Conservation (phyloP, 2,797 vertebrate genomes). For the Intellagama lesueurii region DNA sequence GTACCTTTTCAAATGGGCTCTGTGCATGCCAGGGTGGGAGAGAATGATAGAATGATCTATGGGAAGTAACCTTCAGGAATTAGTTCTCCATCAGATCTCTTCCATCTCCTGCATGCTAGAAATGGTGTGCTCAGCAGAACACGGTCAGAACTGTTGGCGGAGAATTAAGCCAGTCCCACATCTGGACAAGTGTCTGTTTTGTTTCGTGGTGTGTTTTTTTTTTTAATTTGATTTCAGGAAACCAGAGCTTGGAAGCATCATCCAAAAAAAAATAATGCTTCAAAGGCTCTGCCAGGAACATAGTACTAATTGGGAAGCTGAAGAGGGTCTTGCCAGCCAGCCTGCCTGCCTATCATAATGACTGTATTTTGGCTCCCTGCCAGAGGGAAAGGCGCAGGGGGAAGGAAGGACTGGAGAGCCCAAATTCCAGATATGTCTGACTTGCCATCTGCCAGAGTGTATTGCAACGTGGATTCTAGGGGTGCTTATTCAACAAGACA, state of each 20-base stretch:
- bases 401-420: background rate
- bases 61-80: background rate
- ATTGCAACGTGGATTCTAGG: constrained; percentile 21
- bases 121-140: background rate
- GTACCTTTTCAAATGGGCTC: background rate
- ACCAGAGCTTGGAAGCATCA: too few relatives aligned
- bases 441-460: constrained; percentile 32
- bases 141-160: background rate
- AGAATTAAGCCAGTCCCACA: background rate
- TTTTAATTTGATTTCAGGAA: constrained; percentile 11
- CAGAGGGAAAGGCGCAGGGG: background rate
- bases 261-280: too few relatives aligned
- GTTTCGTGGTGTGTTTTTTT: background rate
- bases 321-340: background rate
- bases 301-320: rapidly evolving
- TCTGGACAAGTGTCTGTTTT: background rate
- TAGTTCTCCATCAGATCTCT: too few relatives aligned
- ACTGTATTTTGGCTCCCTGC: background rate
- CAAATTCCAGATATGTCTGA: constrained; percentile 18
- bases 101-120: background rate
- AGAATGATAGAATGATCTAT: background rate
- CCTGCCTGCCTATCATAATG: background rate
- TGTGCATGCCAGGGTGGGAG: background rate
- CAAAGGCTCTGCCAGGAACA: too few relatives aligned
- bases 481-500: constrained; percentile 11